These are phyloP conservation scores for Desmophyllum pertusum DNA, from an alignment of 92 coral and sea anemone genomes.

Conservation along the genomic window DNA sequence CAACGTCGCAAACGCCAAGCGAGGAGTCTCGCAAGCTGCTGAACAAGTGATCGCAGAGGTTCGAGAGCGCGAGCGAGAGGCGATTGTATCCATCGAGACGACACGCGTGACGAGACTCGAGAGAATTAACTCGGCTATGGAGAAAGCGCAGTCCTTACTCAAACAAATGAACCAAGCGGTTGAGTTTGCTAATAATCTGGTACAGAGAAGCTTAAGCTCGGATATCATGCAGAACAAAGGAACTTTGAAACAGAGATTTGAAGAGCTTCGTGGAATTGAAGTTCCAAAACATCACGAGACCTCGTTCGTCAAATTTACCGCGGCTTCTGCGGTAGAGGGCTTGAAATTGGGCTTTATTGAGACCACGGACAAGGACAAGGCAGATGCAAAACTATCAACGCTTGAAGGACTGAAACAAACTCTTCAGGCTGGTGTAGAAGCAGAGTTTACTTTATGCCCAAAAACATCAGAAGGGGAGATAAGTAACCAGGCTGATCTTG, in stretches of 20 bases:
- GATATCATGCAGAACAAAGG: background rate
- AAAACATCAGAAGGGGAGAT: too few relatives aligned
- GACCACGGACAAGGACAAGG: too few relatives aligned
- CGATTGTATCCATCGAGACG: background rate
- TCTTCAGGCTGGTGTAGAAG: too few relatives aligned
- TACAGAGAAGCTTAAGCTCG: background rate
- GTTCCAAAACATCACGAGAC: background rate
- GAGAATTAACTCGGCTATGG: background rate
- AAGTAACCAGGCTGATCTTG: too few relatives aligned
- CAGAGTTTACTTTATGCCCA: too few relatives aligned
- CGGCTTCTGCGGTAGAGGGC: background rate
- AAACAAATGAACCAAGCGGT: background rate
- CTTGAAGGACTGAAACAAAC: too few relatives aligned
- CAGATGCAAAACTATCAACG: too few relatives aligned
- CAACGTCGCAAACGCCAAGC: background rate
- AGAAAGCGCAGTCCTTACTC: background rate
- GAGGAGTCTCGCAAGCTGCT: conserved; percentile 2
- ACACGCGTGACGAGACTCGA: background rate
- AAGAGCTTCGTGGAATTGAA: background rate
- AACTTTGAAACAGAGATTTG: background rate
- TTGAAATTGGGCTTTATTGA: too few relatives aligned
- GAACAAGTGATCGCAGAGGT: background rate
- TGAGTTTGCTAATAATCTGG: background rate
- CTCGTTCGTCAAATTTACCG: background rate
- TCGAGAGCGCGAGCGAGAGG: conserved; percentile 1